These are phyloP conservation scores for Clistopyga incitator DNA, from an alignment of 2,888 invertebrate genomes.

Conservation along the genomic window DNA sequence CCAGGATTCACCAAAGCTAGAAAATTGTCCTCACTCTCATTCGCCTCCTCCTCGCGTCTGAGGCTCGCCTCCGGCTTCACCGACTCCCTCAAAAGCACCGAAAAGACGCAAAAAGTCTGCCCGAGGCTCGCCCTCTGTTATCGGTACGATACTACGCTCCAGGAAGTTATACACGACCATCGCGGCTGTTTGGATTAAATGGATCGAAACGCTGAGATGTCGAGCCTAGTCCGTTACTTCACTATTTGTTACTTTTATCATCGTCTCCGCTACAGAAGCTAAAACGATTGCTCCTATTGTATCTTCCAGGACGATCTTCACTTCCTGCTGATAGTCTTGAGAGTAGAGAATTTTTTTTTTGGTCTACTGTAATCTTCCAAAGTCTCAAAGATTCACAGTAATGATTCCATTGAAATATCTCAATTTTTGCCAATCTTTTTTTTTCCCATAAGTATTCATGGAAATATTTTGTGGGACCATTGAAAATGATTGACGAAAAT, in stretches of 20 bases:
- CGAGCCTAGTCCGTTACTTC: not conserved
- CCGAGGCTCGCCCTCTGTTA: not conserved
- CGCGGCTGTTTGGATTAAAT: conserved; percentile 30
- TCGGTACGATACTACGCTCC: conserved; percentile 22
- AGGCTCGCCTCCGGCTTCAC: conserved; percentile 36
- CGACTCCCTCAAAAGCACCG: not conserved
- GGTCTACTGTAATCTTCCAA: conserved; percentile 4
- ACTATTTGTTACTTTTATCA: not conserved
- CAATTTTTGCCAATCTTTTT: too few relatives aligned
- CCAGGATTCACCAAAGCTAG: conserved; percentile 33
- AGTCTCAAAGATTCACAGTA: not conserved
- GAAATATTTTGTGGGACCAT: too few relatives aligned
- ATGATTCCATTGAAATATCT: too few relatives aligned
- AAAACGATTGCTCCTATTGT: conserved; percentile 54
- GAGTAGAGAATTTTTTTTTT: not conserved
- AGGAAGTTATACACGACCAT: conserved; percentile 6
- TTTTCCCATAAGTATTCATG: too few relatives aligned
- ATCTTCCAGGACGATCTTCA: conserved; percentile 47
- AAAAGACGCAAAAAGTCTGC: conserved; percentile 27
- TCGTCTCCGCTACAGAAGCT: conserved; percentile 28
- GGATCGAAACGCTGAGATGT: conserved; percentile 30
- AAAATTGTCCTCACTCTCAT: conserved; percentile 29
- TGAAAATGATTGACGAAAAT: not conserved
- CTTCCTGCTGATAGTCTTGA: conserved; percentile 34
- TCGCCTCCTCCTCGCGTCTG: conserved; percentile 40